phyloP scores from a whole-genome alignment of 2,797 vertebrate genomes.

The Microctenopoma stevenorrisi region DNA sequence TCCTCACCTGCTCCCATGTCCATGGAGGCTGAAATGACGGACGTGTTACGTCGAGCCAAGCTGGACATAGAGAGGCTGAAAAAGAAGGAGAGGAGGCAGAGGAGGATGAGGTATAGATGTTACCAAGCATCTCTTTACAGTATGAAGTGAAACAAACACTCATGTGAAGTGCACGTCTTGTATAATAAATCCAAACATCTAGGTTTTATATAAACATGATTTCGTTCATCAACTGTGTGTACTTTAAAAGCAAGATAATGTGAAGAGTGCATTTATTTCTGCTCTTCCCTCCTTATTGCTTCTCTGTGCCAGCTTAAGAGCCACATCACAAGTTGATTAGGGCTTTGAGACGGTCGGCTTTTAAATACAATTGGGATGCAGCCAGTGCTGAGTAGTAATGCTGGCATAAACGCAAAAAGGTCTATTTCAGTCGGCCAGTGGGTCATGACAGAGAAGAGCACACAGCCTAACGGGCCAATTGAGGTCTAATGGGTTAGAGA shows the following conservation, averaged over 20 bases:
- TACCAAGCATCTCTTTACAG: background rate
- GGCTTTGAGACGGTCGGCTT: constrained; percentile 30
- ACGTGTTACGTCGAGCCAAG: constrained; percentile 92
- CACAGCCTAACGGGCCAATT: constrained; percentile 66
- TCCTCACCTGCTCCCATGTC: constrained; percentile 83
- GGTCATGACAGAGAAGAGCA: constrained; percentile 50
- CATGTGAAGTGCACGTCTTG: background rate
- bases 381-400: constrained; percentile 49
- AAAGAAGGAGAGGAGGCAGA: constrained; percentile 92
- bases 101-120: constrained; percentile 86
- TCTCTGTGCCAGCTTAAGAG: constrained; percentile 44
- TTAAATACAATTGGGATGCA: constrained; percentile 50
- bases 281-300: constrained; percentile 19
- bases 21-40: constrained; percentile 89
- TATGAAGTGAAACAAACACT: background rate
- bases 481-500: constrained; percentile 62
- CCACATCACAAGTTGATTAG: constrained; percentile 53
- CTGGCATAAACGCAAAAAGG: constrained; percentile 59
- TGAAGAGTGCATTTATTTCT: constrained; percentile 16
- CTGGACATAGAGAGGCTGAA: constrained; percentile 93
- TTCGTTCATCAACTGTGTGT: constrained; percentile 15
- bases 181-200: background rate
- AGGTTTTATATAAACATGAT: background rate
- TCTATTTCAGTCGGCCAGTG: constrained; percentile 57
- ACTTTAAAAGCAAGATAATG: constrained; percentile 16